Conservation (phyloP, 64 coral and sea anemone species). For the Pocillopora verrucosa region DNA sequence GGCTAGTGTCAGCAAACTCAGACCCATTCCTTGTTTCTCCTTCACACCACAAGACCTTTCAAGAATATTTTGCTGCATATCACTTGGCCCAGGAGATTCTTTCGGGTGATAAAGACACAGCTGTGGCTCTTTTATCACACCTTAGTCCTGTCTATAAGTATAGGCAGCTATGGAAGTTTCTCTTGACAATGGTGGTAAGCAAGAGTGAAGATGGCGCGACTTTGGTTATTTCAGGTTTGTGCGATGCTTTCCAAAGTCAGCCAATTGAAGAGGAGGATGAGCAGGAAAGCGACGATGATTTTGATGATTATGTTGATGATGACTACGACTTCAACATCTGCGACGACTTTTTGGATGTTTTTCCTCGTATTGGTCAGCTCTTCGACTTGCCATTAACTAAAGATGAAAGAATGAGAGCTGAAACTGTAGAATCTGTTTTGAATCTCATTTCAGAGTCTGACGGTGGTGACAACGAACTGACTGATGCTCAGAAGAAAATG, state of each 20-base stretch:
- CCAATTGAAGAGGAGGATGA: background rate
- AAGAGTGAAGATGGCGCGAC: background rate
- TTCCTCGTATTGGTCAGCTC: no score
- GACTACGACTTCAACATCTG: background rate
- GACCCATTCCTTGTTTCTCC: background rate
- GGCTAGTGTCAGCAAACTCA: background rate
- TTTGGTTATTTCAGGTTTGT: background rate
- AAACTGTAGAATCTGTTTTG: background rate
- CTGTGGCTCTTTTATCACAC: background rate
- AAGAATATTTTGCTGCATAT: constrained; percentile 34
- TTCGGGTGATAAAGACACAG: background rate
- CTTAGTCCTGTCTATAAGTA: background rate
- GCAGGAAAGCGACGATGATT: background rate
- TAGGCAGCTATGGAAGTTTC: constrained; percentile 24
- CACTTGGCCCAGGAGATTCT: background rate
- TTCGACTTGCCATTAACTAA: background rate
- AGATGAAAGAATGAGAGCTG: background rate
- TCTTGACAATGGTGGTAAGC: background rate
- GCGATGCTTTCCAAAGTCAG: background rate
- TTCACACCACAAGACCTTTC: constrained; percentile 41
- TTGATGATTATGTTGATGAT: background rate
- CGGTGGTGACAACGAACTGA: background rate
- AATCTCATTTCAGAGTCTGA: background rate
- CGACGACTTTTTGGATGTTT: background rate
- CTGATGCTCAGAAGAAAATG: constrained; percentile 10